Evolutionary conservation across 2,113 vertebrate genomes (phyloP), one percentile per base, ranked within the genome.

Genomic region (Alosa alosa): DNA sequence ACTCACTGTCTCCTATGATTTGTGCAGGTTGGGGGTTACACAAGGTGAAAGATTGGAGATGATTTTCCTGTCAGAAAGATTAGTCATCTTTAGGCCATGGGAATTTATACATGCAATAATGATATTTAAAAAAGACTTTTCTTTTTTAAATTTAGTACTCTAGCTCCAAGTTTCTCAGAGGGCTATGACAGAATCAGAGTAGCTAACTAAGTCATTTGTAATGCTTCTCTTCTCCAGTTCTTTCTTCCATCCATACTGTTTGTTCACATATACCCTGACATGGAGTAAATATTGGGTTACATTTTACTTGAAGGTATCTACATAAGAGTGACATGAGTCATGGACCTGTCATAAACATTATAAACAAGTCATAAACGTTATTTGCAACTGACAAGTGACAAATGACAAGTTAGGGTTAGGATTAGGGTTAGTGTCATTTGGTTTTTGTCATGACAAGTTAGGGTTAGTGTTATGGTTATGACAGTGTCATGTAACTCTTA

Each of bases 1-100:
- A 84, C 86, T 86, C 82, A 86, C 55, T 52, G 45, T 44, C 50
- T 52, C 50, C 68, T 86, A 46, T 86, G 85, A 86, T 47, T 52
- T 25, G 55, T 75, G 85, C 45, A 55, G 68, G 45, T 82, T 86
- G 52, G 50, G 50, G 50, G 7, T 8, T 50, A 50, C 49, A 9
- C 49, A 50, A 50, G 49, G 49, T 50, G 7, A 50, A 50, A 10
- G 2, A 10, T 50, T 50, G 49, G 13, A 13, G 13, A 10, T 50
- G 13, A 50, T 52, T 52, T 52, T 52, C 17, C 10, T 15, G 17
- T 13, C 10, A 3, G 57, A 60, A 60, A n/a, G 57, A 60, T 60
- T 60, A 60, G 18, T 22, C 57, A 60, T 60, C 22, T 18, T 60
- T n/a, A n/a, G 57, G 57, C 20, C 57, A 22, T 60, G 7, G 57